Evolutionary conservation across 92 coral and sea anemone species (phyloP).

Genomic region (Paragorgia papillata): DNA sequence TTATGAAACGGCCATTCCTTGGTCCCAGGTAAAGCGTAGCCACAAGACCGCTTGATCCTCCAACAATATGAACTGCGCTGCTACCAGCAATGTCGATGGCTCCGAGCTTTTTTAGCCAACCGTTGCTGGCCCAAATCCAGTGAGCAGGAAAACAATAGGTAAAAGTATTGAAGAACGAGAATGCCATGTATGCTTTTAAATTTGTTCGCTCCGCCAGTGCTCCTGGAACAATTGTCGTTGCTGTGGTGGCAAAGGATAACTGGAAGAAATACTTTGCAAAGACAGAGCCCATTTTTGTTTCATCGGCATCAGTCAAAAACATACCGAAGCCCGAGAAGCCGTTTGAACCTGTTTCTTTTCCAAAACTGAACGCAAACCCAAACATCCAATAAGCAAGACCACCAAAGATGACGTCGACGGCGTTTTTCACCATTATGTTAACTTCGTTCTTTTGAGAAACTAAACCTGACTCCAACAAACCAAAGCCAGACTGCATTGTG

Average conservation of each 20-base stretch:
- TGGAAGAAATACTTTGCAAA: constrained; percentile 81
- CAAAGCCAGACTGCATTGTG: constrained; percentile 88
- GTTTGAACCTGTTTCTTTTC: constrained; percentile 54
- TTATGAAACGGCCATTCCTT: constrained; percentile 73
- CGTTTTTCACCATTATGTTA: constrained; percentile 90
- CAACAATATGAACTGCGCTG: constrained; percentile 81
- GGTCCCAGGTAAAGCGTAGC: constrained; percentile 77
- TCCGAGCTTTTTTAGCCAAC: constrained; percentile 69
- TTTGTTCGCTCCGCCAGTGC: constrained; percentile 91
- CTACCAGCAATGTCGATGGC: constrained; percentile 88
- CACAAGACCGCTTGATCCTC: constrained; percentile 66
- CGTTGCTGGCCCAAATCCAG: constrained; percentile 86
- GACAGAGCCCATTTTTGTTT: constrained; percentile 65
- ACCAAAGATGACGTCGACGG: constrained; percentile 83
- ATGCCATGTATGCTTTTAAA: constrained; percentile 73
- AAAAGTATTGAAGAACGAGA: constrained; percentile 78
- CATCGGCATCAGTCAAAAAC: constrained; percentile 74
- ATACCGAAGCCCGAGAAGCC: constrained; percentile 72
- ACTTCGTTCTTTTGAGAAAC: constrained; percentile 87
- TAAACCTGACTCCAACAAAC: constrained; percentile 74
- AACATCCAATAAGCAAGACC: constrained; percentile 88
- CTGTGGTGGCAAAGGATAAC: constrained; percentile 84
- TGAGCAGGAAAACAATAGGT: constrained; percentile 88
- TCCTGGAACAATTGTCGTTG: constrained; percentile 92
- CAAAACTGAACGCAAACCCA: constrained; percentile 82